Evolutionary conservation across 1,140 invertebrate species (phyloP).

Genomic region (Anoplophora glabripennis): DNA sequence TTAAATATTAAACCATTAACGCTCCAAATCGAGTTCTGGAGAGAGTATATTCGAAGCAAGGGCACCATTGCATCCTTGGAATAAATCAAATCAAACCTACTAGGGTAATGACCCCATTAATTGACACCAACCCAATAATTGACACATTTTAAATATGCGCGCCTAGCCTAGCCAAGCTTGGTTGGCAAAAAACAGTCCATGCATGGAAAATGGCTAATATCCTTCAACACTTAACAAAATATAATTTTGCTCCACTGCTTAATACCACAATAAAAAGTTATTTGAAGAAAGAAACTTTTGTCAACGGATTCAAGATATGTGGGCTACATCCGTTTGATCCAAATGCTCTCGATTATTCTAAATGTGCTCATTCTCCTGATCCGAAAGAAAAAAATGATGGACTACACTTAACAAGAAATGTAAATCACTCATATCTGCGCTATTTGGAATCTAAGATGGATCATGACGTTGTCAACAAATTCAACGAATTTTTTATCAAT

Average conservation of each 20-base stretch:
- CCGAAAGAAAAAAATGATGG: background rate
- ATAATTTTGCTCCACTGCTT: conserved; percentile 29
- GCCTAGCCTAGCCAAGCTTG: conserved; percentile 35
- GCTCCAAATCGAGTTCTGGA: no score
- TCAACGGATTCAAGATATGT: conserved; percentile 28
- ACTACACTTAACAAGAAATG: background rate
- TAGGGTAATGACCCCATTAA: no score
- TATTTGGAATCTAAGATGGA: background rate
- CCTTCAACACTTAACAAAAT: conserved; percentile 21
- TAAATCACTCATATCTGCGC: background rate
- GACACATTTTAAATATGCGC: no score
- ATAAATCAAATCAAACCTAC: no score
- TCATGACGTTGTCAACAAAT: no score
- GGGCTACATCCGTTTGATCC: conserved; percentile 26
- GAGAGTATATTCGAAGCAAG: no score
- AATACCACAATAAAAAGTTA: conserved; percentile 13
- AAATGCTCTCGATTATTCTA: conserved; percentile 9
- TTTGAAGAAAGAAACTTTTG: conserved; percentile 18
- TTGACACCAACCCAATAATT: no score
- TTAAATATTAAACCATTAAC: no score
- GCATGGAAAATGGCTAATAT: conserved; percentile 23
- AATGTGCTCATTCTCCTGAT: background rate
- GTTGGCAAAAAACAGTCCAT: conserved; percentile 37
- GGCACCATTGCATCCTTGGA: no score
- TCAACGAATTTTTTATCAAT: background rate